A percentile compares a stretch with the other conserved stretches of the same genome.
Conservation (phyloP, 2,113 vertebrate species). For the Platycercus adscitus region DNA sequence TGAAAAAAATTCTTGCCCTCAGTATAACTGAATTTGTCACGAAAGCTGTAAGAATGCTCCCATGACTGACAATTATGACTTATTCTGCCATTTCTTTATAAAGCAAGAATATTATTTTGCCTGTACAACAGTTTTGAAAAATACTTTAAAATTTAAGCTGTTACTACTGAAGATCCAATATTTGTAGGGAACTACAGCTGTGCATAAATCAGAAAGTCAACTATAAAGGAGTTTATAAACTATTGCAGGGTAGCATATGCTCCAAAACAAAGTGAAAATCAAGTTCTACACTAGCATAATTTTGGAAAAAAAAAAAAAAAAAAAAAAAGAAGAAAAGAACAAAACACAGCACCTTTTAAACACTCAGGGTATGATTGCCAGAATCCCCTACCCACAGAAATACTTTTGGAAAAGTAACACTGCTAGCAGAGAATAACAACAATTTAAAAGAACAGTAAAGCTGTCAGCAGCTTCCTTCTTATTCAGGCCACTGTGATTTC, state of each 20-base stretch:
- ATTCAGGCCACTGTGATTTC: background rate
- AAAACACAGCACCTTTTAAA: background rate
- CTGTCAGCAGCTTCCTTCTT: constrained; percentile 15
- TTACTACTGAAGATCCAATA: background rate
- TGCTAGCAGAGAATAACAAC: background rate
- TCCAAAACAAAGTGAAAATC: background rate
- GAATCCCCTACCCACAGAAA: background rate
- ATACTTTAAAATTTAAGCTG: background rate
- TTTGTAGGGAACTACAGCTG: background rate
- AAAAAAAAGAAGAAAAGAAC: background rate
- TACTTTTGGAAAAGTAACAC: background rate
- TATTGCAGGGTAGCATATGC: background rate
- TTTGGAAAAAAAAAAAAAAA: background rate
- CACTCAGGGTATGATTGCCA: background rate
- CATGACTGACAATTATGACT: background rate
- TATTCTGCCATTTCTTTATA: background rate
- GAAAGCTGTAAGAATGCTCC: background rate
- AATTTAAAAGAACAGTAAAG: constrained; percentile 7
- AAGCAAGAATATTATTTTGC: background rate
- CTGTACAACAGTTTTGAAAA: background rate
- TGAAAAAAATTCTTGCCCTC: background rate
- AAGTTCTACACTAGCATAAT: background rate
- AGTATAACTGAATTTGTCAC: background rate
- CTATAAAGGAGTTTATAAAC: background rate
- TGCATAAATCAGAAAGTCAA: background rate